Conservation (phyloP, 64 coral and sea anemone species). For the Hydrozoanthus tunicans region DNA sequence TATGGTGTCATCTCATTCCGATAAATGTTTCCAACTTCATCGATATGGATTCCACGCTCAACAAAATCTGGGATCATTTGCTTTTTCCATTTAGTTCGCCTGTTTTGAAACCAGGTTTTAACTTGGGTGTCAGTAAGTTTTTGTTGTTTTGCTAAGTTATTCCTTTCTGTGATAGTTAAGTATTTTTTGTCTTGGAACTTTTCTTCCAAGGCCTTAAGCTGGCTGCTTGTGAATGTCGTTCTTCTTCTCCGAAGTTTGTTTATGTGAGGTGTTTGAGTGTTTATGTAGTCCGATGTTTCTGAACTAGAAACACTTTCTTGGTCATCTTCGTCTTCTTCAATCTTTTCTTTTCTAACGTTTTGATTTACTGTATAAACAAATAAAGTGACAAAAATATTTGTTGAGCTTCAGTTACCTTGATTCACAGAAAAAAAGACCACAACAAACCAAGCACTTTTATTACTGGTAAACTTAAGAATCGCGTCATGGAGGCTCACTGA, state of each 20-base stretch:
- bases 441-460: no score
- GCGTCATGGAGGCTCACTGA: no score
- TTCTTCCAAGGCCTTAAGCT: conserved; percentile 38
- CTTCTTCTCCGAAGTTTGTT: conserved; percentile 51
- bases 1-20: conserved; percentile 32
- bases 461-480: no score
- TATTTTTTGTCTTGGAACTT: conserved; percentile 59
- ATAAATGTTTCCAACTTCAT: conserved; percentile 37
- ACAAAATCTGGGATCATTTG: conserved; percentile 49
- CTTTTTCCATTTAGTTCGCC: conserved; percentile 57
- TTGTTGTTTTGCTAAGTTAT: conserved; percentile 55
- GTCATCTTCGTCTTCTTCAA: conserved; percentile 30
- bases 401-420: background rate
- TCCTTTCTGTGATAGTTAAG: conserved; percentile 50
- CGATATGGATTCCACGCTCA: conserved; percentile 28
- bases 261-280: conserved; percentile 34
- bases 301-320: conserved; percentile 24
- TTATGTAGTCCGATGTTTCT: conserved; percentile 22
- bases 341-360: background rate
- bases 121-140: conserved; percentile 49
- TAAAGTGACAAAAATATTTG: background rate
- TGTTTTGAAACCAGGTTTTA: conserved; percentile 58
- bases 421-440: background rate
- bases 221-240: conserved; percentile 47
- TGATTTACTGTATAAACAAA: background rate